phyloP scores from a whole-genome alignment of 1,140 invertebrate species.

The Eufriesea mexicana region DNA sequence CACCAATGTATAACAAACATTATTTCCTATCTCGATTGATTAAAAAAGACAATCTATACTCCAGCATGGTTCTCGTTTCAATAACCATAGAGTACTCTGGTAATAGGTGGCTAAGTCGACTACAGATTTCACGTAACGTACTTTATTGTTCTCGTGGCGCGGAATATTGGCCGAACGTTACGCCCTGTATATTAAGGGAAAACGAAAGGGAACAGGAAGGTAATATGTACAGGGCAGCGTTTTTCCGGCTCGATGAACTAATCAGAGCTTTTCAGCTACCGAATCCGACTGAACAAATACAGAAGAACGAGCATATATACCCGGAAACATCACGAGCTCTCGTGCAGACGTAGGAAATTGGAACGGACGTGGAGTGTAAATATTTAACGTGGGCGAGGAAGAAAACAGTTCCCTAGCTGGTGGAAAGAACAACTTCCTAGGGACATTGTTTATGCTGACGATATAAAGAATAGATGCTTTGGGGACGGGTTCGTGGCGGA shows the following conservation, averaged over 20 bases:
- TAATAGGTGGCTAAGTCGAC: no score
- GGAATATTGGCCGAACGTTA: not conserved
- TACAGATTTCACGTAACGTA: no score
- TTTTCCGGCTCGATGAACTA: not conserved
- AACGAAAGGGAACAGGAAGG: not conserved
- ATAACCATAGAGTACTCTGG: no score
- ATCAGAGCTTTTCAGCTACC: constrained; percentile 24
- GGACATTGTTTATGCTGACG: constrained; percentile 11
- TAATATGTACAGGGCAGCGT: not conserved
- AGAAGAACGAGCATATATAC: not conserved
- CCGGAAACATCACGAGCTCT: not conserved
- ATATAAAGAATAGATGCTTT: constrained; percentile 7
- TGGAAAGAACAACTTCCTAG: constrained; percentile 12
- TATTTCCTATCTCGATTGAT: no score
- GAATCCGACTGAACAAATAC: constrained; percentile 34
- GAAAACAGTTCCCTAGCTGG: constrained; percentile 11
- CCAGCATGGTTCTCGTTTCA: no score
- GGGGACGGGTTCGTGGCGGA: not conserved
- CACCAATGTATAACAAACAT: no score
- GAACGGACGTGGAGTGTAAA: constrained; percentile 46
- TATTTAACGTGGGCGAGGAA: constrained; percentile 46
- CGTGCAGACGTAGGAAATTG: constrained; percentile 31
- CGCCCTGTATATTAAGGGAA: not conserved
- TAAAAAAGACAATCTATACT: no score
- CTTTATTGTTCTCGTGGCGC: no score